Conservation (phyloP, 2,797 vertebrate genomes). For the Sebastes hubbsi region DNA sequence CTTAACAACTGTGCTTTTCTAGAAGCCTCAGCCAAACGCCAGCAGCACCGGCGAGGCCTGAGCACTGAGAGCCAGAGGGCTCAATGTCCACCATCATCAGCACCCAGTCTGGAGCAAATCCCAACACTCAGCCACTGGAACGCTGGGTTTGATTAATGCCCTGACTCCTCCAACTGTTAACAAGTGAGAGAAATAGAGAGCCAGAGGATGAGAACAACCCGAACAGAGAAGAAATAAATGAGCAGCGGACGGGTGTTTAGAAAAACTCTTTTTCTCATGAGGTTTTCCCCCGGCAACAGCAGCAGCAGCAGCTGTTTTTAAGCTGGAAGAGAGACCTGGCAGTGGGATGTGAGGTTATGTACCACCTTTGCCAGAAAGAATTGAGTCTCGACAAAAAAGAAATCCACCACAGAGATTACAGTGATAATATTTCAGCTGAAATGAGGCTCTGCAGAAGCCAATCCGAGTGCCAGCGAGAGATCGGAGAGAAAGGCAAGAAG, state of each 20-base stretch:
- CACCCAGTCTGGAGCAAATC: conserved; percentile 38
- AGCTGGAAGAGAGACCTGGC: conserved; percentile 51
- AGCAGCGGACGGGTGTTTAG: conserved; percentile 40
- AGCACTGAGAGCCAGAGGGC: conserved; percentile 28
- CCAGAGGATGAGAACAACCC: conserved; percentile 29
- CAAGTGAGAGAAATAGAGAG: conserved; percentile 23
- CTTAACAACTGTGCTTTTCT: conserved; percentile 28
- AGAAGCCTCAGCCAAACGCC: conserved; percentile 3
- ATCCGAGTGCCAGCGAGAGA: conserved; percentile 21
- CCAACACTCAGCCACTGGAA: conserved; percentile 39
- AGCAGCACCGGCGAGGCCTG: conserved; percentile 24
- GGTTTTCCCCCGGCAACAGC: conserved; percentile 29
- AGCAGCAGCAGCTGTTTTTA: conserved; percentile 60
- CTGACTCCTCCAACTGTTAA: conserved; percentile 34
- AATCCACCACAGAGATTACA: conserved; percentile 63
- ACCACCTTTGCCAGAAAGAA: conserved; percentile 58
- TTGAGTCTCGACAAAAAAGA: conserved; percentile 57
- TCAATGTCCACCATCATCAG: conserved; percentile 35
- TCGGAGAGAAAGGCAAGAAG: background rate
- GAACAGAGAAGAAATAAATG: conserved; percentile 34
- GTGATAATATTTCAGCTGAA: conserved; percentile 68
- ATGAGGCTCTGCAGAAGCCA: conserved; percentile 45
- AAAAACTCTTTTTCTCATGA: conserved; percentile 30
- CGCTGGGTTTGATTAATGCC: conserved; percentile 55
- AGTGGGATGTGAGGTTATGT: conserved; percentile 52